Percentiles rank a stretch among this genome's conserved stretches.
Evolutionary conservation across 2,113 vertebrate genomes (phyloP).

Genomic region (Aphyosemion australe): DNA sequence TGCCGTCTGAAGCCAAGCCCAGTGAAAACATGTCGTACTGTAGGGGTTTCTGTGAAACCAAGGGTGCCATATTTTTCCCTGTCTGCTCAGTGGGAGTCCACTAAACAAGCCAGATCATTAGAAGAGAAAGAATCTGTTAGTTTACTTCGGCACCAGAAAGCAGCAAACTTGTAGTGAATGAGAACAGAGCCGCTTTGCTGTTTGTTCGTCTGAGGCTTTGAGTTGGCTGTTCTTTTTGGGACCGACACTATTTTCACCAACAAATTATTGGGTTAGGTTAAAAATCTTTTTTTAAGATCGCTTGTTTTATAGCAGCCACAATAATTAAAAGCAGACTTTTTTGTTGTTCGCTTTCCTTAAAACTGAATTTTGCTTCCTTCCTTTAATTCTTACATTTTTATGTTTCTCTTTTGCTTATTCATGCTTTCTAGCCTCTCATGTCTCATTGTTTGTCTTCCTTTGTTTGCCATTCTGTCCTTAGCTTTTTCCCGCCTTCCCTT

Average conservation of each 20-base stretch:
- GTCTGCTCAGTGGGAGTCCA: conserved; percentile 36
- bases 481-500: conserved; percentile 8
- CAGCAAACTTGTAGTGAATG: conserved; percentile 47
- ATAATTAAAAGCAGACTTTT: too few relatives aligned
- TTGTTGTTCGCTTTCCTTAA: not conserved
- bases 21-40: conserved; percentile 31
- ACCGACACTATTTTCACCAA: not conserved
- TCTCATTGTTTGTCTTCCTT: conserved; percentile 14
- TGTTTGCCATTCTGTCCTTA: not conserved
- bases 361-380: conserved; percentile 27
- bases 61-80: conserved; percentile 32
- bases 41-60: conserved; percentile 30
- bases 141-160: conserved; percentile 35
- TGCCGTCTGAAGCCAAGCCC: conserved; percentile 20
- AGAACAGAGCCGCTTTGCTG: conserved; percentile 13
- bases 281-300: too few relatives aligned
- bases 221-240: not conserved
- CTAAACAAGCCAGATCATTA: conserved; percentile 46
- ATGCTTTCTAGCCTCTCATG: conserved; percentile 43
- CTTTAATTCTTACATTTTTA: conserved; percentile 31
- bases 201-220: conserved; percentile 1
- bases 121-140: conserved; percentile 34
- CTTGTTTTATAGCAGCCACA: too few relatives aligned
- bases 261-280: not conserved
- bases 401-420: conserved; percentile 53